phyloP scores from a whole-genome alignment of 1,140 invertebrate genomes.

The Platyura marginata region DNA sequence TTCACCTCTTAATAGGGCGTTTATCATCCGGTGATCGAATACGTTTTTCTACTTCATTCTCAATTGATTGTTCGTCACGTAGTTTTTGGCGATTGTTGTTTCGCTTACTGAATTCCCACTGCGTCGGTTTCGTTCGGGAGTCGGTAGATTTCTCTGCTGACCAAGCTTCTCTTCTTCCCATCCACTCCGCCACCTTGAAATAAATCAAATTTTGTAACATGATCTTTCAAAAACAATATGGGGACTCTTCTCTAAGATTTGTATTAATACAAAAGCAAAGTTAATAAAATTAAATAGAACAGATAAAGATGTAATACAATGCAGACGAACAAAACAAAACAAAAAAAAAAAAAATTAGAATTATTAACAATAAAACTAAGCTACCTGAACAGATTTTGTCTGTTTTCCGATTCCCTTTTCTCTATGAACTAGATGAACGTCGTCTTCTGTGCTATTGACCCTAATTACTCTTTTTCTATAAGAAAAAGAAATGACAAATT shows the following conservation, averaged over 20 bases:
- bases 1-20: slow-evolving; percentile 13
- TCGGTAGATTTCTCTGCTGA: slow-evolving; percentile 44
- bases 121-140: slow-evolving; percentile 38
- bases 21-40: slow-evolving; percentile 18
- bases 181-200: slow-evolving; percentile 37
- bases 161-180: slow-evolving; percentile 53
- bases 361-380: no score
- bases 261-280: no score
- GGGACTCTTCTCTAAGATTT: no score
- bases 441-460: slow-evolving; percentile 52
- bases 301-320: no score
- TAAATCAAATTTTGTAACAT: no score
- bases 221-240: no score
- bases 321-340: no score
- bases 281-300: no score
- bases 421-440: slow-evolving; percentile 43
- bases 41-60: slow-evolving; percentile 8
- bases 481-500: slow-evolving; percentile 22
- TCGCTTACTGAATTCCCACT: slow-evolving; percentile 51
- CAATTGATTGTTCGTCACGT: slow-evolving; percentile 3
- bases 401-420: slow-evolving; percentile 41
- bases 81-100: slow-evolving; percentile 21
- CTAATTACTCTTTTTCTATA: slow-evolving; percentile 51
- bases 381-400: slow-evolving; percentile 47
- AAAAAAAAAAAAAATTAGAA: slow-evolving; percentile 1